Conservation (phyloP, 1,140 invertebrate genomes). For the Drosophila melanogaster region DNA sequence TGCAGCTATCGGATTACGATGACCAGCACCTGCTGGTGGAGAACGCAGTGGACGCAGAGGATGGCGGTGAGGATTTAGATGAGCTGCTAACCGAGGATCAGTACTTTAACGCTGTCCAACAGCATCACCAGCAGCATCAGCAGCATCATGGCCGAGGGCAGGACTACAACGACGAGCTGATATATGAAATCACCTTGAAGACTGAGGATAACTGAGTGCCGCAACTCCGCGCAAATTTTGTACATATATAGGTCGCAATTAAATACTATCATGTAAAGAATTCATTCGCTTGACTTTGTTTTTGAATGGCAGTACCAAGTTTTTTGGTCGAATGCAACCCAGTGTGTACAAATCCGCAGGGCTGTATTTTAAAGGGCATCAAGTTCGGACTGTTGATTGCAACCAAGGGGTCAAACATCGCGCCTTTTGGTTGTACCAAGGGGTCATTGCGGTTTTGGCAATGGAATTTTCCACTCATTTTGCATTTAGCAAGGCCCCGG, state of each 20-base stretch:
- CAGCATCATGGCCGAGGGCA: conserved; percentile 9
- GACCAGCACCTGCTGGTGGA: conserved; percentile 23
- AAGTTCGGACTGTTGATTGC: conserved; percentile 7
- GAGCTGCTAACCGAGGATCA: conserved; percentile 16
- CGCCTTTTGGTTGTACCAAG: neutral
- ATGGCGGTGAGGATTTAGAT: conserved; percentile 6
- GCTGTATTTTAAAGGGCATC: conserved; percentile 28
- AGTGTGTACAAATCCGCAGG: conserved; percentile 1
- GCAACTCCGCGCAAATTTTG: conserved; percentile 6
- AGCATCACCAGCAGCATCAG: conserved; percentile 26
- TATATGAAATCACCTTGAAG: conserved; percentile 76
- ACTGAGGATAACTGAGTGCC: conserved; percentile 66
- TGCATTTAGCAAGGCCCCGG: conserved; percentile 6
- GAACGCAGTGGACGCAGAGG: conserved; percentile 10
- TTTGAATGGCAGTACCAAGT: conserved; percentile 2
- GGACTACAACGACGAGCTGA: conserved; percentile 56
- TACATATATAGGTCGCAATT: conserved; percentile 22
- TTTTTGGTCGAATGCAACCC: conserved; percentile 29
- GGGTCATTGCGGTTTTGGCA: conserved; percentile 5
- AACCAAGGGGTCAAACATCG: neutral
- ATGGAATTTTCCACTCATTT: conserved; percentile 30
- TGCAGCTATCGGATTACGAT: conserved; percentile 24
- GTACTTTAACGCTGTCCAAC: conserved; percentile 15
- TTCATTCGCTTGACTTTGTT: neutral
- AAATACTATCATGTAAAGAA: neutral